Base-by-base conservation (phyloP, 2,113 vertebrate species). In the Ceyx melanurus region DNA sequence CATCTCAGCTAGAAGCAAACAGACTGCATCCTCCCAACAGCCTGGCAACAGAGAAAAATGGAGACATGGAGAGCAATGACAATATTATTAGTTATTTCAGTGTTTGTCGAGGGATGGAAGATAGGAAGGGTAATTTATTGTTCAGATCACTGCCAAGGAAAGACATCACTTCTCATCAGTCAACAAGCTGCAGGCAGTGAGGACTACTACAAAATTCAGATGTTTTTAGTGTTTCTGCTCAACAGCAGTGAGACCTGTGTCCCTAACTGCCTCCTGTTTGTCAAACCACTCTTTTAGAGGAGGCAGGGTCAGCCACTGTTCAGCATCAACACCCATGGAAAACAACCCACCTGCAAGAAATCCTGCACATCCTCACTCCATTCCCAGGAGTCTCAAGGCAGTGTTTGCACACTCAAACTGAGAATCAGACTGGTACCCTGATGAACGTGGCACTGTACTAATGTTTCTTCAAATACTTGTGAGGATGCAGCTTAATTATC, bases 1-100 rank as follows among this genome's bases (percentile, higher is more conserved):
- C 1, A 58, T 60, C 80, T 64, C 1, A 50, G 60, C 64, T 71
- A 4, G 22, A 65, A 95, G 75, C 51, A 95, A 94, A 77, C 90
- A 92, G 78, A 75, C 23, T 5, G 1, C 91, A 88, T 64, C 77
- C 61, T 43, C 81, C 79, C 92, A 75, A 33, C 82, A 94, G 81
- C 50, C 70, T 23, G 53, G 42, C 40, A 93, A 89, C 77, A 46
- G 68, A 56, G 83, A 93, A 71, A 70, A 88, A 92, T 76, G 87
- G 81, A 22, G 87, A 48, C 84, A 66, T 1, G 35, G 75, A 68
- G 81, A 85, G 51, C 84, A 80, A 64, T 31, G 84, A 76, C 92
- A 93, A 68, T n/a, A n/a, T 85, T 66, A 89, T 94, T 91, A 85
- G 67, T 87, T 92, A 92, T 79, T 91, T 80, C 66, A 60, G 54